phyloP scores from a whole-genome alignment of 2,797 vertebrate genomes.

The Hydrophis major region DNA sequence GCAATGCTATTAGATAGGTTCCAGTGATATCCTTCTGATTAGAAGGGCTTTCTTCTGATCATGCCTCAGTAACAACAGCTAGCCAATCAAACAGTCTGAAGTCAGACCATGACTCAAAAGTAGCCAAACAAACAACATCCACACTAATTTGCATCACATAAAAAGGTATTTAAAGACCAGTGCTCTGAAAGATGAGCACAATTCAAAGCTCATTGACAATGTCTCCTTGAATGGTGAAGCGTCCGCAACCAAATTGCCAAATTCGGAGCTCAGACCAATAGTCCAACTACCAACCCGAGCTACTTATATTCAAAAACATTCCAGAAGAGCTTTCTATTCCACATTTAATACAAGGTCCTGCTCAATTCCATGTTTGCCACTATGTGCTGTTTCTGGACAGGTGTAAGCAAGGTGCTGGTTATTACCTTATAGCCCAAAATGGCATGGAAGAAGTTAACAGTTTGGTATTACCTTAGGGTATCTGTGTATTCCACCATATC shows the following conservation, averaged over 20 bases:
- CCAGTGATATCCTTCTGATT: background rate
- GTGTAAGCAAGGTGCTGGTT: background rate
- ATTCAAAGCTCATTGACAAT: background rate
- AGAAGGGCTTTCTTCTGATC: background rate
- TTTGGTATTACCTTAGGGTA: background rate
- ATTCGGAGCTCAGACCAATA: background rate
- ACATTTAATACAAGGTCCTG: background rate
- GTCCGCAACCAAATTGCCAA: background rate
- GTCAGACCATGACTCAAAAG: background rate
- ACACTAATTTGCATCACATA: background rate
- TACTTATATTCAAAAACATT: background rate
- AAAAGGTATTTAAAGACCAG: background rate
- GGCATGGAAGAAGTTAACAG: background rate
- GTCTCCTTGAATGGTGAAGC: background rate
- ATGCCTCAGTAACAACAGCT: background rate
- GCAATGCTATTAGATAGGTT: background rate
- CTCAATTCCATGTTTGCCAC: background rate
- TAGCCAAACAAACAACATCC: background rate
- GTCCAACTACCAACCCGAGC: too few species aligned
- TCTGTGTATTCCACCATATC: background rate
- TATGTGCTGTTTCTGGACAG: background rate
- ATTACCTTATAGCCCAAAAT: background rate
- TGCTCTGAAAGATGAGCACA: background rate
- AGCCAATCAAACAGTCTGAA: background rate
- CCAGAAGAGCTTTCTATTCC: background rate